phyloP scores from a whole-genome alignment of 1,140 invertebrate genomes.

The Mya arenaria region DNA sequence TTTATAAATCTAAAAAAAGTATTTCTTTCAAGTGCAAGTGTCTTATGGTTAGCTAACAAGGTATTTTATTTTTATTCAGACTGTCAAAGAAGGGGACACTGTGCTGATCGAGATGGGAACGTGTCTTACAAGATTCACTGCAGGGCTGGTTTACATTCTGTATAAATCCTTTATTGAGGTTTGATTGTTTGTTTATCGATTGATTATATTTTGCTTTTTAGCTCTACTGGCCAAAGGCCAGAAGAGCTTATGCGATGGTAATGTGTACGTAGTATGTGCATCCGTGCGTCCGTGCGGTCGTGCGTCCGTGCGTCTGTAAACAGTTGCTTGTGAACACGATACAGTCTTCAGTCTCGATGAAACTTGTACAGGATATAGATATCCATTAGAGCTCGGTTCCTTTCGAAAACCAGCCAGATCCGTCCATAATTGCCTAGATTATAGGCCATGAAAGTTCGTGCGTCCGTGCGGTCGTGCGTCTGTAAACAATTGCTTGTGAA shows the following conservation, averaged over 20 bases:
- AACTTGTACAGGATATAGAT: neutral
- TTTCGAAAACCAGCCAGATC: no score
- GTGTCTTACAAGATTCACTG: constrained; percentile 38
- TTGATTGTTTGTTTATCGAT: neutral
- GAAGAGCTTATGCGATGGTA: neutral
- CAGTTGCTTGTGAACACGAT: neutral
- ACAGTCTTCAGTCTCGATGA: neutral
- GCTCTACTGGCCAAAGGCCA: neutral
- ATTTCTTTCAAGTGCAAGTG: no score
- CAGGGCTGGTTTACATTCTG: constrained; percentile 41
- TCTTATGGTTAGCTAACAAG: no score
- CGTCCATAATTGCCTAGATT: no score
- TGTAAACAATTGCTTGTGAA: no score
- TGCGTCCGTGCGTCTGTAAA: no score
- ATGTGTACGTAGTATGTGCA: neutral
- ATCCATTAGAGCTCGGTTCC: no score
- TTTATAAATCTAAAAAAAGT: no score
- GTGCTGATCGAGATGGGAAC: constrained; percentile 42
- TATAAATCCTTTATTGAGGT: constrained; percentile 41
- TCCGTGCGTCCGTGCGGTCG: neutral
- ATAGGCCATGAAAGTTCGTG: no score
- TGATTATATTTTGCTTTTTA: neutral
- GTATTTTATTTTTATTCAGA: constrained; percentile 17
- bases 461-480: no score
- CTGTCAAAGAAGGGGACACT: neutral